phyloP scores from a whole-genome alignment of 2,797 vertebrate species.

The Natrix natrix region DNA sequence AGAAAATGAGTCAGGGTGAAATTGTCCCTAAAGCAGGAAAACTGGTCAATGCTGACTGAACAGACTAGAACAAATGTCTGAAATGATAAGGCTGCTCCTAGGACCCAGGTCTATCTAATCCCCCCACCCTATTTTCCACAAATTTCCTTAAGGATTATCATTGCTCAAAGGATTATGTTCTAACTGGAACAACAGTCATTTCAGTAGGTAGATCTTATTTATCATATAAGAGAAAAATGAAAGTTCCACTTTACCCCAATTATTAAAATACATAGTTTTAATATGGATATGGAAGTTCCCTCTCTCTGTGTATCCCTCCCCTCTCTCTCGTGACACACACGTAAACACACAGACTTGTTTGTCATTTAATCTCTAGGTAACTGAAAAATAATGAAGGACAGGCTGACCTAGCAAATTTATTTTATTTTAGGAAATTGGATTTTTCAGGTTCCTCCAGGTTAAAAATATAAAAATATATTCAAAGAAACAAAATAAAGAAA shows the following conservation, averaged over 20 bases:
- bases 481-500: neutral
- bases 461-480: neutral
- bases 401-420: neutral
- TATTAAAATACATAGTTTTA: neutral
- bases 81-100: neutral
- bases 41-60: neutral
- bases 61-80: neutral
- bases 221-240: neutral
- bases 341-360: neutral
- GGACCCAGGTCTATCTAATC: neutral
- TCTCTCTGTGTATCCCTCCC: too few species aligned
- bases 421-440: neutral
- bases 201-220: neutral
- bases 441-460: neutral
- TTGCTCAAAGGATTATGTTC: neutral
- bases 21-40: neutral
- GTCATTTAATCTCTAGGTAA: neutral
- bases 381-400: neutral
- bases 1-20: constrained; percentile 2
- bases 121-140: neutral
- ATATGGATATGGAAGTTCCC: neutral
- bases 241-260: neutral
- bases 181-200: neutral
- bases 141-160: neutral
- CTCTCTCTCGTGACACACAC: neutral